Conservation (phyloP, 2,797 vertebrate species). For the Mycteria americana region DNA sequence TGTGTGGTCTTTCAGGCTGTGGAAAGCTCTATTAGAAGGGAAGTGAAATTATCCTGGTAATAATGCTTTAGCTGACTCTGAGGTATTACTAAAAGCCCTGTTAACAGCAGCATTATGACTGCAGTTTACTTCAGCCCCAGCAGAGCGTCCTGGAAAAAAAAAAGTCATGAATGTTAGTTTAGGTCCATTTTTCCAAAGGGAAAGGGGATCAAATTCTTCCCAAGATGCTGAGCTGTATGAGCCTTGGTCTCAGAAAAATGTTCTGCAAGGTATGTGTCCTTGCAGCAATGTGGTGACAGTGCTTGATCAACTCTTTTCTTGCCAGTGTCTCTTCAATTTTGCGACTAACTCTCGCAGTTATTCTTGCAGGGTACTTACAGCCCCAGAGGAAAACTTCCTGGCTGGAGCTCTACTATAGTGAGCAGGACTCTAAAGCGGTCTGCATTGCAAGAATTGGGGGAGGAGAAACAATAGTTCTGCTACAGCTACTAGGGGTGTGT, state of each 20-base stretch:
- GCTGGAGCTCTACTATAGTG: accelerated
- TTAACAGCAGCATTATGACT: too few species aligned
- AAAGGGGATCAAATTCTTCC: background rate
- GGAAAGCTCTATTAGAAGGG: background rate
- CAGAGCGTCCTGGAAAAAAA: background rate
- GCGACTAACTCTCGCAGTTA: background rate
- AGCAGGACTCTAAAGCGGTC: background rate
- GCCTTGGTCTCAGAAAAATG: background rate
- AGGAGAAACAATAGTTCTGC: background rate
- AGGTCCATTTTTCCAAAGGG: background rate
- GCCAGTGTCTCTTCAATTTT: background rate
- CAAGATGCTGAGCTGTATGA: background rate
- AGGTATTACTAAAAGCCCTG: too few species aligned
- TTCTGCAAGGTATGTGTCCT: background rate
- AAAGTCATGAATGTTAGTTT: background rate
- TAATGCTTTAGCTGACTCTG: background rate
- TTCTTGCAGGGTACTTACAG: too few species aligned
- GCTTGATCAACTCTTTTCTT: background rate
- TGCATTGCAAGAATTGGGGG: accelerated
- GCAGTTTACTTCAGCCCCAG: background rate
- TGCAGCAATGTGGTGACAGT: background rate
- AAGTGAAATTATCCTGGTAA: background rate
- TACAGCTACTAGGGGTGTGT: background rate
- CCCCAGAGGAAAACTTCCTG: background rate
- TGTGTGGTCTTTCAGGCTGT: background rate